These are phyloP conservation scores for Acleris holmiana DNA, from an alignment of 2,888 invertebrate genomes.

Conservation along the genomic window DNA sequence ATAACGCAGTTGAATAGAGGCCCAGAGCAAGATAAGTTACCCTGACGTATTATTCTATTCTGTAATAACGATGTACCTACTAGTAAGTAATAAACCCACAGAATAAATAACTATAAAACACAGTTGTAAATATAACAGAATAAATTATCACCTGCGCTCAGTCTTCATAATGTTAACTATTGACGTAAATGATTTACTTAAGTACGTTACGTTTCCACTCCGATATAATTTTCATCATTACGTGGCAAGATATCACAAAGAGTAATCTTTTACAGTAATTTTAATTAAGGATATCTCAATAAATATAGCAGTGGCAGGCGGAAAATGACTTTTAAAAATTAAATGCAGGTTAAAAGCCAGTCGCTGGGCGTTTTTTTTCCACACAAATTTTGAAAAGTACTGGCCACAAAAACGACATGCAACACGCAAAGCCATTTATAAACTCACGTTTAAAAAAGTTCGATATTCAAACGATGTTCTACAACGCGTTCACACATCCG, in stretches of 20 bases:
- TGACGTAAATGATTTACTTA: slow-evolving; percentile 3
- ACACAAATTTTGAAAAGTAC: not conserved
- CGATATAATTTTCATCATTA: slow-evolving; percentile 2
- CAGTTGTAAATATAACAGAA: slow-evolving; percentile 18
- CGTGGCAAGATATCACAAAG: not conserved
- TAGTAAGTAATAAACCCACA: slow-evolving; percentile 11
- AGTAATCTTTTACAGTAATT: not conserved
- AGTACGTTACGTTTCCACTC: slow-evolving; percentile 22
- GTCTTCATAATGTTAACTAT: slow-evolving; percentile 11
- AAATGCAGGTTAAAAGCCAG: too few species aligned
- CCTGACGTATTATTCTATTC: not conserved
- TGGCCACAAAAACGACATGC: not conserved
- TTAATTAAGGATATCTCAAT: slow-evolving; percentile 26
- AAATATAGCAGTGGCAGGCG: not conserved
- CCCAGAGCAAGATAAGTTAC: too few species aligned
- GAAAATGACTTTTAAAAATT: not conserved
- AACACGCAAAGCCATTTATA: slow-evolving; percentile 2
- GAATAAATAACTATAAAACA: slow-evolving; percentile 4
- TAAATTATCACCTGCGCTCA: slow-evolving; percentile 18
- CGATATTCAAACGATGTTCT: not conserved
- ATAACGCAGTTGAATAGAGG: too few species aligned
- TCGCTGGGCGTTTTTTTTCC: too few species aligned
- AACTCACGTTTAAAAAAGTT: slow-evolving; percentile 12
- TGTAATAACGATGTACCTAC: not conserved
- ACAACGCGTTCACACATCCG: slow-evolving; percentile 11